phyloP scores from a whole-genome alignment of 2,113 vertebrate genomes.

The Ranitomeya variabilis region DNA sequence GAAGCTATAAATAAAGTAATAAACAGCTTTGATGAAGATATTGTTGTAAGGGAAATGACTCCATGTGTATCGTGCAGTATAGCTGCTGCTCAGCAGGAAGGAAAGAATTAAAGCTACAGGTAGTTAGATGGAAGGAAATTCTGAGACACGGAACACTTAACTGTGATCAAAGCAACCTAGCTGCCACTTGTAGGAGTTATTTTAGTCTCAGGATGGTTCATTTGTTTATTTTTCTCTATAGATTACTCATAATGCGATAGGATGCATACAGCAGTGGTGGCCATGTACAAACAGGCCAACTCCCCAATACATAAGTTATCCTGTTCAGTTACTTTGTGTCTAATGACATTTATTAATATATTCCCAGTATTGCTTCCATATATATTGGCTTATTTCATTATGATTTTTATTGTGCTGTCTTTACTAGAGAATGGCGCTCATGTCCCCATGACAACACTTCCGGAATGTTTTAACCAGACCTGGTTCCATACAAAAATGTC shows the following conservation, averaged over 20 bases:
- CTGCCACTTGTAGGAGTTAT: not conserved
- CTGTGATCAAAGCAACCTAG: not conserved
- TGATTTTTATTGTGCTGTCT: too few relatives aligned
- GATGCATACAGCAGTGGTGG: too few relatives aligned
- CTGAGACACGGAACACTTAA: not conserved
- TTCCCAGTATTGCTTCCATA: not conserved
- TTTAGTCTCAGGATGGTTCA: not conserved
- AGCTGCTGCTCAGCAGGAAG: not conserved
- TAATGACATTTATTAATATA: not conserved
- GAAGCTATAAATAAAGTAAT: not conserved
- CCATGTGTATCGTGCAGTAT: not conserved
- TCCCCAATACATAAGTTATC: not conserved
- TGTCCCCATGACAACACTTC: not conserved
- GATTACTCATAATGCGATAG: not conserved
- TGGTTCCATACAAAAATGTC: too few relatives aligned
- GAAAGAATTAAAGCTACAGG: conserved; percentile 19
- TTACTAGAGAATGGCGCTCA: not conserved
- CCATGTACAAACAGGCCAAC: not conserved
- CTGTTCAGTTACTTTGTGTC: not conserved
- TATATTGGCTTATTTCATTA: not conserved
- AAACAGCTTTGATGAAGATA: conserved; percentile 10
- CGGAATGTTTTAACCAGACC: too few relatives aligned
- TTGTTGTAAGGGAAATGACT: conserved; percentile 1
- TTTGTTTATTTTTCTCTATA: not conserved
- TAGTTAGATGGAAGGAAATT: conserved; percentile 21